Evolutionary conservation across 2,113 vertebrate species (phyloP), one percentile per base, ranked within the genome.

Genomic region (Pristiophorus japonicus): DNA sequence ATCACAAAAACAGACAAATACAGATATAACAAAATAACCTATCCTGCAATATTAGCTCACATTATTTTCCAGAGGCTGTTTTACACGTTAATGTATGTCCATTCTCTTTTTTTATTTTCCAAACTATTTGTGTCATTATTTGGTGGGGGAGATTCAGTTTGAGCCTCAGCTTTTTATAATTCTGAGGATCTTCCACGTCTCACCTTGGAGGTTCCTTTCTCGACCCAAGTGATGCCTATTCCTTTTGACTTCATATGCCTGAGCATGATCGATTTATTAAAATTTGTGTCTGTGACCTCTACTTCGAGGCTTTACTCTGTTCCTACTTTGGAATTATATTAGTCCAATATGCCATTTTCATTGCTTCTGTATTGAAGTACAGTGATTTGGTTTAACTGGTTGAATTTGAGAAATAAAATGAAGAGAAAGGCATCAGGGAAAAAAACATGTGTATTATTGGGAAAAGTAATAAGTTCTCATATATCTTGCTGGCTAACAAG

Each of bases 321-420:
- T 88, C 85, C 85, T 12, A 88, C 27, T 30, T 88, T 88, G 85
- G 51, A 88, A 55, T 73, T 73, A 73, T 12, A 88, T 59, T 88
- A 14, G 51, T 51, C 51, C 51, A 88, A 88, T 34, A 51, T 51
- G 84, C 1, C 45, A 27, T 8, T 51, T 87, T 87, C 42, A 87
- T 87, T 87, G 24, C 84, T 87, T 24, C 20, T 34, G 27, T 10
- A 88, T 12, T 59, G 51, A 55, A 88, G 47, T 10, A 88, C 2
- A 0, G 27, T 27, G 51, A 81, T 22, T 38, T 92, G 6, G 24
- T 63, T 90, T n/a, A 63, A 63, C 34, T 88, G 45, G 59, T 20
- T 91, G 34, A 59, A n/a, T n/a, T 62, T 62, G 14, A 88, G 51
- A 51, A 88, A 88, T 20, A 91, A 91, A 90, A 87, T 87, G n/a